Base-by-base conservation (phyloP, 2,888 invertebrate genomes). In the Drosophila demipolita region DNA sequence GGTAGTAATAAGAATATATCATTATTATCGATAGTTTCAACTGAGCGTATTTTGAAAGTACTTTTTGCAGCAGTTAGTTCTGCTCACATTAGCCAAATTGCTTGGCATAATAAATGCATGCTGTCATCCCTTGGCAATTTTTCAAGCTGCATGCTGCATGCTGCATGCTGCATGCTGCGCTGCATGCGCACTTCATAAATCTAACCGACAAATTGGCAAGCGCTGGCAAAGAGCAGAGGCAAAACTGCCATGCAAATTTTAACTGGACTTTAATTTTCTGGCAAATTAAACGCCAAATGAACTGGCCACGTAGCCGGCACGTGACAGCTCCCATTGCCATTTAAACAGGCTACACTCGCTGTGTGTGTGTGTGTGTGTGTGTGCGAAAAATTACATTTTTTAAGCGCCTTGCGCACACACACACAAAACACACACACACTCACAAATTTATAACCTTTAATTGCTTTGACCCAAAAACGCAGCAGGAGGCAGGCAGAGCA, bases 361-460 rank as follows among this genome's bases (percentile, higher is more conserved):
- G 1, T 36, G 12, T 63, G n/a, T 66, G 23, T 23, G 26, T 45
- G n/a, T 12, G 35, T 15, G 35, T 38, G 38, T 50, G 42, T 74
- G 15, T 58, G 38, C 29, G 58, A 58, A 83, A 87, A 81, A 71
- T 75, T 75, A 67, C 58, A 66, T 73, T 87, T 84, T 87, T 82
- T 90, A 45, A 45, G 23, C 45, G 8, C 8, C 23, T 7, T 20
- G 3, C 12, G 20, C 12, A 45, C 20, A 42, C 20, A 20, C 42
- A 42, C 40, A 40, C 20, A 42, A 12, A 42, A 12, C n/a, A 9
- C 11, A 23, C 40, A n/a, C 69, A 82, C 70, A 76, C 83, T 79
- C 73, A 76, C 63, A 87, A 90, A 90, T 90, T 90, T 87, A 87
- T 90, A 87, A 90, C 90, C 90, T 87, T 89, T 87, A 87, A 87